phyloP scores from a whole-genome alignment of 2,113 vertebrate species.

The Cyanistes caeruleus region DNA sequence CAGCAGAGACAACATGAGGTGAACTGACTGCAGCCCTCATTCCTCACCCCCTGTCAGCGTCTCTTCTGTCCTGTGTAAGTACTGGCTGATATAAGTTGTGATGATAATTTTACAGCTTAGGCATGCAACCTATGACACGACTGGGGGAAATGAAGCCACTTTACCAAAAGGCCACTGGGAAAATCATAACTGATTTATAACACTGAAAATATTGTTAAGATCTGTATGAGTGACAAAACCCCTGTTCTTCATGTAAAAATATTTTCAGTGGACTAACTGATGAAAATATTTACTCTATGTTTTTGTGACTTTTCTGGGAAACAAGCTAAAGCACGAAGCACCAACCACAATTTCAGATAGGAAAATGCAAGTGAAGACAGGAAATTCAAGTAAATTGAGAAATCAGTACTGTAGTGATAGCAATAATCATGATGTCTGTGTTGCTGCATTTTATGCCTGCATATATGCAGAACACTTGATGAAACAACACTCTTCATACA shows the following conservation, averaged over 20 bases:
- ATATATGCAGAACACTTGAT: neutral
- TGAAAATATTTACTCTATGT: neutral
- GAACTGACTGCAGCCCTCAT: neutral
- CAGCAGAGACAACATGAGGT: neutral
- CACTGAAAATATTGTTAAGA: neutral
- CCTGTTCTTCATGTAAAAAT: neutral
- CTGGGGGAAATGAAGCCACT: neutral
- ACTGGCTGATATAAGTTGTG: neutral
- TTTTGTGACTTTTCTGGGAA: neutral
- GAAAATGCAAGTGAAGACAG: neutral
- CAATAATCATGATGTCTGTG: neutral
- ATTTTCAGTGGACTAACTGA: neutral
- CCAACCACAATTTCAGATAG: neutral
- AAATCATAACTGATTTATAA: neutral
- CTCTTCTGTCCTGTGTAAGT: neutral
- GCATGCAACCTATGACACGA: neutral
- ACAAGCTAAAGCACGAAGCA: neutral
- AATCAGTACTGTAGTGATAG: neutral
- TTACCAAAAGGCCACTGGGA: neutral
- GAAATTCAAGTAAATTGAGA: neutral
- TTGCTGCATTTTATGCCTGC: neutral
- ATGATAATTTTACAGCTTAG: neutral
- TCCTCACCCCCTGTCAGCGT: accelerated
- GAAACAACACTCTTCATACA: neutral
- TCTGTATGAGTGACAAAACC: neutral